A percentile compares a stretch with the other conserved stretches of the same genome.
These are phyloP conservation scores for Oryzias celebensis DNA, from an alignment of 2,113 vertebrate species.

Conservation along the genomic window DNA sequence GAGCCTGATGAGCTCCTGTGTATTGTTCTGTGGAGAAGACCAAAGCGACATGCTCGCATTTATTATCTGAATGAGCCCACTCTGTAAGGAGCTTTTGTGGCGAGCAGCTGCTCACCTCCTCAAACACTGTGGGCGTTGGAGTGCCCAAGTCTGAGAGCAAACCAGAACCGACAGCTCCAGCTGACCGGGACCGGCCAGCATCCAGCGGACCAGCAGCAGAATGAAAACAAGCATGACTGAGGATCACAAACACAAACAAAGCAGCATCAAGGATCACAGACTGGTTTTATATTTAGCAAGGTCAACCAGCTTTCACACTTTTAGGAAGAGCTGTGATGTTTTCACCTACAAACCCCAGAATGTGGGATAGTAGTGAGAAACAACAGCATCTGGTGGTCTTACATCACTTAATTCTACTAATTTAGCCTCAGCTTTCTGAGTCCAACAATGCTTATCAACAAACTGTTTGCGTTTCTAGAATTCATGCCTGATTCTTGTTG, in stretches of 20 bases:
- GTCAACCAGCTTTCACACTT: no score
- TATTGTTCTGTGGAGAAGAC: neutral
- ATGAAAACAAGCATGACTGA: conserved; percentile 3
- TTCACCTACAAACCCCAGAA: neutral
- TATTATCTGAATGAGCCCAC: conserved; percentile 25
- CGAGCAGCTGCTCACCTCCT: conserved; percentile 13
- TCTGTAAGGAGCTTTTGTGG: neutral
- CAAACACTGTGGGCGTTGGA: conserved; percentile 38
- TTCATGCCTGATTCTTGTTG: conserved; percentile 35
- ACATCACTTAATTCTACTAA: conserved; percentile 21
- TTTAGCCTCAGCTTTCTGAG: conserved; percentile 10
- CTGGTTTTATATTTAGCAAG: no score
- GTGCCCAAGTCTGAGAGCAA: conserved; percentile 17
- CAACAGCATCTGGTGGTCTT: conserved; percentile 13
- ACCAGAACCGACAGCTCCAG: conserved; percentile 29
- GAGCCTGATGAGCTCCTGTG: conserved; percentile 17
- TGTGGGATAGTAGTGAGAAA: conserved; percentile 18
- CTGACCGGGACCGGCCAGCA: neutral
- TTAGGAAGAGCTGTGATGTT: neutral
- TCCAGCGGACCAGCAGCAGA: neutral
- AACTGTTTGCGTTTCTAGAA: conserved; percentile 29
- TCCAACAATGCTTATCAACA: conserved; percentile 5
- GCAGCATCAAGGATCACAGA: neutral
- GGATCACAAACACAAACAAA: conserved; percentile 24
- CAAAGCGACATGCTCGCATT: conserved; percentile 17